Evolutionary conservation across 1,140 invertebrate genomes (phyloP).

Genomic region (Drosophila obscura): DNA sequence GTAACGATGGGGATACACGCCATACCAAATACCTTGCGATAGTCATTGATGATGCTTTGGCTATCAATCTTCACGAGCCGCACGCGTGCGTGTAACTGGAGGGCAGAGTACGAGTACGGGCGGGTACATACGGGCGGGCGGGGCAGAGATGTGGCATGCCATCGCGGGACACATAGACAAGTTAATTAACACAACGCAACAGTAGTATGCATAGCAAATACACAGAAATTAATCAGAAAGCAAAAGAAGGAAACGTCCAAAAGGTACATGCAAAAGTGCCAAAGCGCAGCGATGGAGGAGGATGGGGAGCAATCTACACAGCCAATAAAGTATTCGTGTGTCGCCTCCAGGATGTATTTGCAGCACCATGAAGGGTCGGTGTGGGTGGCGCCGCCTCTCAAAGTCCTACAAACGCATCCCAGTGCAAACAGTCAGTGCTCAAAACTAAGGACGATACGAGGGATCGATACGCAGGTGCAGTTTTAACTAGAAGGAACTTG

Average conservation of each 20-base stretch:
- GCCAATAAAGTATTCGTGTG: too few relatives aligned
- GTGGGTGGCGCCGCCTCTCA: too few relatives aligned
- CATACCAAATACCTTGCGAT: conserved; percentile 67
- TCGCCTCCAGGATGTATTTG: not conserved
- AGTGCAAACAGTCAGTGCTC: conserved; percentile 8
- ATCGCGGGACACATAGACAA: conserved; percentile 38
- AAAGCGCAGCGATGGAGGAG: conserved; percentile 37
- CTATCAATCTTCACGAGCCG: conserved; percentile 60
- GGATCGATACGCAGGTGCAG: conserved; percentile 16
- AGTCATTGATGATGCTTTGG: conserved; percentile 63
- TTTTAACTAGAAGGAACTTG: conserved; percentile 1
- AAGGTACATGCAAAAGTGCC: conserved; percentile 39
- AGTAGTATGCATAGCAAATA: conserved; percentile 21
- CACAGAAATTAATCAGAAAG: conserved; percentile 19
- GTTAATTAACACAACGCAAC: conserved; percentile 38
- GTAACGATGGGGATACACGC: conserved; percentile 1
- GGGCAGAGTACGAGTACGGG: not conserved
- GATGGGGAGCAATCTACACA: conserved; percentile 17
- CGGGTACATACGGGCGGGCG: conserved; percentile 9
- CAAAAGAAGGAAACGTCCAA: conserved; percentile 13
- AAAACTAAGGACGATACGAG: conserved; percentile 13
- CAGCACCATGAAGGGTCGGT: not conserved
- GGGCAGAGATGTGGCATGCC: conserved; percentile 44
- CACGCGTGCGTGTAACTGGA: conserved; percentile 62
- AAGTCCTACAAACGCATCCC: too few relatives aligned